Evolutionary conservation across 2,888 invertebrate genomes (phyloP), one percentile per base, ranked within the genome.

Genomic region (Protodeltote pygarga): DNA sequence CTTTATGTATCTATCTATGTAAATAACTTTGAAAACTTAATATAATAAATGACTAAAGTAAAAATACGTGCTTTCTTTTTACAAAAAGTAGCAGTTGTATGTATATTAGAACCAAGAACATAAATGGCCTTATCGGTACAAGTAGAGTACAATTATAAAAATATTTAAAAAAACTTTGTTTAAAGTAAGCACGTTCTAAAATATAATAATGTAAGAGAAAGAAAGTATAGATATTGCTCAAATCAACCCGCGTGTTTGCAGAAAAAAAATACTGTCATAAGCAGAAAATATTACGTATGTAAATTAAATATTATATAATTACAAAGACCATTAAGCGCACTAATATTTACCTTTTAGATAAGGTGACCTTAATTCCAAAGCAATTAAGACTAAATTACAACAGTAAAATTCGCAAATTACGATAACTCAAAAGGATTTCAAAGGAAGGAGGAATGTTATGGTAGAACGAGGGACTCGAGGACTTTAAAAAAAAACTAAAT

Each of bases 241-340:
- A 48, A 40, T 46, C 39, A 37, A 54, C 29, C 44, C 24, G 10
- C 19, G 31, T 37, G n/a, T n/a, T n/a, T n/a, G n/a, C n/a, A n/a
- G n/a, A n/a, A n/a, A n/a, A n/a, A n/a, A n/a, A n/a, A n/a, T n/a
- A n/a, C n/a, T n/a, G n/a, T n/a, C n/a, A n/a, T n/a, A n/a, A n/a
- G n/a, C n/a, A n/a, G n/a, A n/a, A n/a, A n/a, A n/a, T n/a, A n/a
- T n/a, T n/a, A n/a, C n/a, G n/a, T n/a, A n/a, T n/a, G n/a, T n/a
- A n/a, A n/a, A n/a, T n/a, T n/a, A 50, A 28, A 10, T n/a, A 10
- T 6, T 11, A 28, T 3, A 1, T 20, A 35, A 5, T 6, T 45
- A 20, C n/a, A 45, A 21, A 8, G 11, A 38, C 9, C n/a, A 34
- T 17, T 20, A 28, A 32, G 0, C 29, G 15, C 27, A 33, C 20